Base-by-base conservation (phyloP, 2,113 vertebrate genomes). In the Cheirogaleus medius region DNA sequence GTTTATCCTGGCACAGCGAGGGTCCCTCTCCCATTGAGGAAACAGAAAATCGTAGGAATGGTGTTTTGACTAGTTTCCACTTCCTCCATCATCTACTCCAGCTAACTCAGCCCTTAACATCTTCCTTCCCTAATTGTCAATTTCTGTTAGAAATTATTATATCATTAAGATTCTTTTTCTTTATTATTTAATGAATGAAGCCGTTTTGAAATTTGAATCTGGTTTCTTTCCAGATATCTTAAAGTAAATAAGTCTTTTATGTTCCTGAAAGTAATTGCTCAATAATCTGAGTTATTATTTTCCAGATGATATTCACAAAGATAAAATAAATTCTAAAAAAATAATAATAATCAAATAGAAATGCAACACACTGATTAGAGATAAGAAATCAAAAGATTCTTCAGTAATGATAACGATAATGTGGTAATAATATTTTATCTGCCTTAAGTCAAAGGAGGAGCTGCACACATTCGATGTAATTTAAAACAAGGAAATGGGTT, bases 281-380 rank as follows among this genome's bases (percentile, higher is more conserved):
- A 68, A 37, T 74, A 94, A 83, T 83, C 68, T 63, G n/a, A 68
- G 49, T 73, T 66, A 74, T 14, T 74, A 96, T 78, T 94, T 56
- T 74, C 20, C 39, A 74, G 39, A 63, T 32, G 60, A 49, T 73
- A 74, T 74, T 82, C 25, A 76, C 27, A 81, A 1, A 92, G 73
- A 60, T 44, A 84, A 91, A 76, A 74, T 80, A 60, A 63, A 73
- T 76, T 84, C 20, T 52, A 20, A 32, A 87, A 86, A 84, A 69
- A 76, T 73, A 18, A 52, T 18, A 77, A 32, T 60, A 68, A 44
- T 6, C 25, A 90, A 96, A 69, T 10, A 76, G 52, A 97, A 87
- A 93, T 56, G 21, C 6, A 90, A 23, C 17, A 49, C 3, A 47
- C 15, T 56, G 42, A 32, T 71, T 71, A 66, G 71, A 17, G 32